Conservation (phyloP, 2,113 vertebrate species). For the Martes martes region DNA sequence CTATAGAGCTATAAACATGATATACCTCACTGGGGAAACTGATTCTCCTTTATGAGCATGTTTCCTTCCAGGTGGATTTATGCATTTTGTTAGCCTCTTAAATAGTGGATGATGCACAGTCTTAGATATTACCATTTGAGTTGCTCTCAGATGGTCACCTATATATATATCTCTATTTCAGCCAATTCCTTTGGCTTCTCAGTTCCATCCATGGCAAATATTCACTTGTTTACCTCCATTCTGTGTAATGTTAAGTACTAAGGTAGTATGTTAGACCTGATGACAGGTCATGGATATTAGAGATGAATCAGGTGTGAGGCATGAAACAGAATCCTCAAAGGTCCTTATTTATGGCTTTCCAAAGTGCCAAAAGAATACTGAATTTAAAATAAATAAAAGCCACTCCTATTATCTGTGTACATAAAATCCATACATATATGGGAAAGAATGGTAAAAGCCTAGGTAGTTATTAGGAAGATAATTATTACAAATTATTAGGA, state of each 20-base stretch:
- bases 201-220: background rate
- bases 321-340: background rate
- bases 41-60: background rate
- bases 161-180: background rate
- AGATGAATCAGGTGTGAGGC: background rate
- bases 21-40: background rate
- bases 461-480: slow-evolving; percentile 16
- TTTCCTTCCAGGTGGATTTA: background rate
- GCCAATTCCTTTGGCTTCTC: background rate
- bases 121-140: background rate
- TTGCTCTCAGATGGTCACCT: background rate
- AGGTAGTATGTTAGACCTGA: background rate
- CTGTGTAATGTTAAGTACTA: background rate
- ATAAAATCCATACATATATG: background rate
- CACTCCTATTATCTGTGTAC: background rate
- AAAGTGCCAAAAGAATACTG: background rate
- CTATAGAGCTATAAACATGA: background rate
- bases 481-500: background rate
- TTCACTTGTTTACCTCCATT: background rate
- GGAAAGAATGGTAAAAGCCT: background rate
- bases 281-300: background rate
- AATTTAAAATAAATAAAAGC: background rate
- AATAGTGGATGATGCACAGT: background rate
- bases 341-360: background rate
- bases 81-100: background rate